phyloP scores from a whole-genome alignment of 2,113 vertebrate genomes.

The Saguinus midas region DNA sequence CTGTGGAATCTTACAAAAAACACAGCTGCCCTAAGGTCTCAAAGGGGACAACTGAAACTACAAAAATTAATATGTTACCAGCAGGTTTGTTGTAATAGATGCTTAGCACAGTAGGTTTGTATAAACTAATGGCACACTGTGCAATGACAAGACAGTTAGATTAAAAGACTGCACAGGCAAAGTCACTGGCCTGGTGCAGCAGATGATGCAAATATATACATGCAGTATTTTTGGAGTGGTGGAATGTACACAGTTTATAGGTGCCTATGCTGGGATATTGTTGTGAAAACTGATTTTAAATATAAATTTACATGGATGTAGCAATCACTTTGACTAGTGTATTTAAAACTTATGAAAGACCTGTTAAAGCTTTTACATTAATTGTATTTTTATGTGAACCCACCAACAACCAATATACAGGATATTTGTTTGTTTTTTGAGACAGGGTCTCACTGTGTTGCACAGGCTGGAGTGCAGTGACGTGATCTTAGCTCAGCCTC shows the following conservation, averaged over 20 bases:
- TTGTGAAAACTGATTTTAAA: background rate
- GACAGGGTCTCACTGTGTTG: no score
- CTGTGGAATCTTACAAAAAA: conserved; percentile 41
- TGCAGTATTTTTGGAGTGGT: rapidly evolving
- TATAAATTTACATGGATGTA: background rate
- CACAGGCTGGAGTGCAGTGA: no score
- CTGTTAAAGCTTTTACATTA: background rate
- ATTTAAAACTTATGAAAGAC: background rate
- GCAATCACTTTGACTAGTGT: background rate
- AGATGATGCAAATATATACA: conserved; percentile 44
- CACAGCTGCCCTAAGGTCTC: conserved; percentile 76
- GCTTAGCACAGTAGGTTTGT: conserved; percentile 78
- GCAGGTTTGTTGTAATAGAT: conserved; percentile 75
- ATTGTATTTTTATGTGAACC: background rate
- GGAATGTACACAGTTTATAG: background rate
- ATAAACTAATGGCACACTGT: conserved; percentile 62
- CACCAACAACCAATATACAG: background rate
- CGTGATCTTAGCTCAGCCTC: no score
- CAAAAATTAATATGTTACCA: conserved; percentile 79
- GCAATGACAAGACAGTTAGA: conserved; percentile 72
- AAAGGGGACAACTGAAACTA: conserved; percentile 70
- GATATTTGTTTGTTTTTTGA: background rate
- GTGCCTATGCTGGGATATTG: background rate
- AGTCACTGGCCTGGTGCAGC: conserved; percentile 42
- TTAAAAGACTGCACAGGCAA: conserved; percentile 67